Evolutionary conservation across 2,797 vertebrate species (phyloP).

Genomic region (Cirrhinus mrigala): DNA sequence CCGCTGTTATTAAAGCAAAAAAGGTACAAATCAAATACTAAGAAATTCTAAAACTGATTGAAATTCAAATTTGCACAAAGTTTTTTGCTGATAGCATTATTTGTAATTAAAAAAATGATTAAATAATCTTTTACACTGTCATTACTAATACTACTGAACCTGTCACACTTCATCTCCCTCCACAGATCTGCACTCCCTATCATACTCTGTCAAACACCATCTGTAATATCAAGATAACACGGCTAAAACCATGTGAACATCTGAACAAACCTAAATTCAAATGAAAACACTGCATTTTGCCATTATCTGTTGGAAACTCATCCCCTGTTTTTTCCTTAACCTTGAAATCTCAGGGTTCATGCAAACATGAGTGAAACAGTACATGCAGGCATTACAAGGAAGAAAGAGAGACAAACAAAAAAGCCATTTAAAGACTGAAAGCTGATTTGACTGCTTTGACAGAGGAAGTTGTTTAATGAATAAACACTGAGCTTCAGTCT

Average conservation of each 20-base stretch:
- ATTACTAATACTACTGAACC: not conserved
- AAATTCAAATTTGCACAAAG: not conserved
- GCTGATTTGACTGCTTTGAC: conserved; percentile 17
- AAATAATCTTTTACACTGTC: not conserved
- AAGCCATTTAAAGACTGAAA: not conserved
- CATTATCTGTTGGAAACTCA: not conserved
- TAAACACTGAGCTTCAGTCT: not conserved
- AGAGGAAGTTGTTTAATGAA: conserved; percentile 1
- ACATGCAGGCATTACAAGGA: not conserved
- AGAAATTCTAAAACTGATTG: not conserved
- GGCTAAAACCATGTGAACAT: not conserved
- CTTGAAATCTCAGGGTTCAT: not conserved
- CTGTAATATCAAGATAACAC: not conserved
- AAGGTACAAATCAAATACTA: not conserved
- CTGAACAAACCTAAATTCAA: not conserved
- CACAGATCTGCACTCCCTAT: not conserved
- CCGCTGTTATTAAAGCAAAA: not conserved
- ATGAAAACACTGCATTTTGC: not conserved
- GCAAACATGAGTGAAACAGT: conserved; percentile 4
- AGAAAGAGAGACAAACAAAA: not conserved
- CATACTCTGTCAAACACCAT: not conserved
- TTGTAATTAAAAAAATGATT: not conserved
- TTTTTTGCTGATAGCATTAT: not conserved
- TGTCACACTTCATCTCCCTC: not conserved
- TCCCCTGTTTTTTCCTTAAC: not conserved